Evolutionary conservation across 2,113 vertebrate species (phyloP).

Genomic region (Corythoichthys haematopterus): DNA sequence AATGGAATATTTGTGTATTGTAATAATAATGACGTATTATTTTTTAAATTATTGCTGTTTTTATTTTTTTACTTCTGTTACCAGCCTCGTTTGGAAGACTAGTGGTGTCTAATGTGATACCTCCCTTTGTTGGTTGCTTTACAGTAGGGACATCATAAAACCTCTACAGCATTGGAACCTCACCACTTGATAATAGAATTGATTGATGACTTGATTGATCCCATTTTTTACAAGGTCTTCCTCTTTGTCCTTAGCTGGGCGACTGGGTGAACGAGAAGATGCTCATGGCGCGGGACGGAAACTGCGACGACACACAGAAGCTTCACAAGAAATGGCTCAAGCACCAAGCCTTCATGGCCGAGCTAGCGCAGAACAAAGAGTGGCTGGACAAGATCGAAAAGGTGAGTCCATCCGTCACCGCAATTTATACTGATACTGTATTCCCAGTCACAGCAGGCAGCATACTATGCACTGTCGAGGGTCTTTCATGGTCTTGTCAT

Average conservation of each 20-base stretch:
- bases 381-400: conserved; percentile 88
- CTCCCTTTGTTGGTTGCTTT: too few species aligned
- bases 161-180: not conserved
- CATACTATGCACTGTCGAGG: not conserved
- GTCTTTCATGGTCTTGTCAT: not conserved
- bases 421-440: not conserved
- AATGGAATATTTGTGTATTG: too few species aligned
- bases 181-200: not conserved
- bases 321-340: conserved; percentile 88
- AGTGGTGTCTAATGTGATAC: too few species aligned
- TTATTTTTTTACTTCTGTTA: too few species aligned
- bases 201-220: not conserved
- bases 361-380: conserved; percentile 86
- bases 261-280: conserved; percentile 91
- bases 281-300: conserved; percentile 83
- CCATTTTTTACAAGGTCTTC: not conserved
- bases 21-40: too few species aligned
- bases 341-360: conserved; percentile 89
- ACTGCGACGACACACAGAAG: conserved; percentile 79
- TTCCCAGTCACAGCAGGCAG: not conserved
- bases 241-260: conserved; percentile 72
- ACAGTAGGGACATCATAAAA: not conserved
- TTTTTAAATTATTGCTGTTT: too few species aligned
- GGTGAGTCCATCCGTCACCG: conserved; percentile 63
- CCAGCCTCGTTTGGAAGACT: too few species aligned